These are phyloP conservation scores for Pteruthius melanotis DNA, from an alignment of 2,113 vertebrate species.

Conservation along the genomic window DNA sequence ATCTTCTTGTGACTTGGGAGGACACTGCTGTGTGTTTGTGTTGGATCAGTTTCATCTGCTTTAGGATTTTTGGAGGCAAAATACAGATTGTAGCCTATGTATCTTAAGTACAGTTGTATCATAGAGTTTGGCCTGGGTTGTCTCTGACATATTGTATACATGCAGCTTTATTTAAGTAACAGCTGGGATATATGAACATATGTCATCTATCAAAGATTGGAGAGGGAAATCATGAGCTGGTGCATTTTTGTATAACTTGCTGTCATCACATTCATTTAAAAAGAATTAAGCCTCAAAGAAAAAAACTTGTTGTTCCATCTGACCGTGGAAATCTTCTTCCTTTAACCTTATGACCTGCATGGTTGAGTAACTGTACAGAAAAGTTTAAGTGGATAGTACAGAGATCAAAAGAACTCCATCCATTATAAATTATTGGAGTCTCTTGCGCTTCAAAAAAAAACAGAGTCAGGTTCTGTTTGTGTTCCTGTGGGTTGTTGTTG, in stretches of 20 bases:
- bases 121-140: not conserved
- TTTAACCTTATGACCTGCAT: slow-evolving; percentile 48
- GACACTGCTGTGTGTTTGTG: not conserved
- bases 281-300: slow-evolving; percentile 22
- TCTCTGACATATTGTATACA: slow-evolving; percentile 8
- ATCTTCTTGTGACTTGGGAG: not conserved
- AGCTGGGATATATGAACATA: slow-evolving; percentile 39
- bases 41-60: not conserved
- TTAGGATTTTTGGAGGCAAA: not conserved
- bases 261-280: slow-evolving; percentile 41
- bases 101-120: not conserved
- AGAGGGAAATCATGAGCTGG: slow-evolving; percentile 8
- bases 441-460: not conserved
- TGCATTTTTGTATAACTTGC: slow-evolving; percentile 46
- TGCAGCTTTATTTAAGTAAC: slow-evolving; percentile 54
- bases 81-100: not conserved
- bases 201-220: slow-evolving; percentile 44
- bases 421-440: slow-evolving; percentile 25
- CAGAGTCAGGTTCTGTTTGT: slow-evolving; percentile 14
- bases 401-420: slow-evolving; percentile 47
- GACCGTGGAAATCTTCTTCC: slow-evolving; percentile 51
- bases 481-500: not conserved
- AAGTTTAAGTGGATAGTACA: slow-evolving; percentile 19
- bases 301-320: slow-evolving; percentile 15
- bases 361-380: slow-evolving; percentile 31